A percentile compares a stretch with the other conserved stretches of the same genome.
Evolutionary conservation across 2,113 vertebrate genomes (phyloP).

Genomic region (Notechis scutatus): DNA sequence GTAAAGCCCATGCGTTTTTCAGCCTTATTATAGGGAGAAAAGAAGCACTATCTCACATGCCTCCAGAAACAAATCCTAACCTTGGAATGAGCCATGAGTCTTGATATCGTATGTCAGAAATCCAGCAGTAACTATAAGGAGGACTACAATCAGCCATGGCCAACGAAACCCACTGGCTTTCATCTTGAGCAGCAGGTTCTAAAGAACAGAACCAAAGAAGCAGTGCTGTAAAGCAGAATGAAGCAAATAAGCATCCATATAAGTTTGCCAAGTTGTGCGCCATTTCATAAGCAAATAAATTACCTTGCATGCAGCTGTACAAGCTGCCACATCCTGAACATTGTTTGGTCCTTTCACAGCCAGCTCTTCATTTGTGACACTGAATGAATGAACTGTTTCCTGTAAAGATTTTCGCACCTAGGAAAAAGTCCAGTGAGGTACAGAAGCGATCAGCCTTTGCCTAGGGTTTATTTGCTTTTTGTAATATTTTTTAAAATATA

Average conservation of each 20-base stretch:
- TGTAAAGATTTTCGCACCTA: slow-evolving; percentile 83
- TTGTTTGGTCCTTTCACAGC: slow-evolving; percentile 42
- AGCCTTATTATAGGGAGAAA: background rate
- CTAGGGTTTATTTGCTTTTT: background rate
- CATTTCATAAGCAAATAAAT: background rate
- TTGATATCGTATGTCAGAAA: slow-evolving; percentile 82
- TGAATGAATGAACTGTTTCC: slow-evolving; percentile 87
- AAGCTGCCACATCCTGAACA: slow-evolving; percentile 69
- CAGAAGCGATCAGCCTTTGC: background rate
- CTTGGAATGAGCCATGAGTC: slow-evolving; percentile 79
- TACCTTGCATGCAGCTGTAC: slow-evolving; percentile 82
- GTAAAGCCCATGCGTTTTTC: background rate
- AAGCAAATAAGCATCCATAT: background rate
- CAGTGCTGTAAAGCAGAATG: background rate
- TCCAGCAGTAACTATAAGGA: slow-evolving; percentile 71
- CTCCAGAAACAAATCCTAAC: slow-evolving; percentile 47
- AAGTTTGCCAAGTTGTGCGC: background rate
- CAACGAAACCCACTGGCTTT: slow-evolving; percentile 78
- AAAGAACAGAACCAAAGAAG: fast-evolving
- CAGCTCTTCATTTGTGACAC: slow-evolving; percentile 89
- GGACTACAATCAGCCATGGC: slow-evolving; percentile 75
- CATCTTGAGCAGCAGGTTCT: slow-evolving; percentile 81
- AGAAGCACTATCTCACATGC: background rate
- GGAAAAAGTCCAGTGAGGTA: background rate
- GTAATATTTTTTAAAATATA: background rate